Conservation (phyloP, 2,113 vertebrate species). For the Sander lucioperca region DNA sequence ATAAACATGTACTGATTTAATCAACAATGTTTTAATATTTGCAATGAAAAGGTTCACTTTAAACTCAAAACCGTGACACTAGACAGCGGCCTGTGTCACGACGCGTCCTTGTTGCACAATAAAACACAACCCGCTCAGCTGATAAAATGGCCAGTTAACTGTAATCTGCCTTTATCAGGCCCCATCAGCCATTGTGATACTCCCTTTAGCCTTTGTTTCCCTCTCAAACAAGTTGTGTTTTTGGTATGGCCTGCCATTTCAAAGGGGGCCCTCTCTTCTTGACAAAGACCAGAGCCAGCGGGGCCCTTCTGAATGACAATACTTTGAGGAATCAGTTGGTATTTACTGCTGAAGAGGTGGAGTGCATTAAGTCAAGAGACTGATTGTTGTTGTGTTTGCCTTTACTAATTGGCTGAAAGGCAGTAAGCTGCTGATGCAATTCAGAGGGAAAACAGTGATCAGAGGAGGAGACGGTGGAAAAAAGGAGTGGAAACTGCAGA, state of each 20-base stretch:
- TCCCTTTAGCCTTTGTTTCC: constrained; percentile 61
- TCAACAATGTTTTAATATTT: constrained; percentile 6
- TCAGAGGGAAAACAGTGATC: constrained; percentile 70
- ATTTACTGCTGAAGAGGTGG: constrained; percentile 78
- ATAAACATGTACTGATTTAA: not conserved
- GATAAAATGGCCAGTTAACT: constrained; percentile 61
- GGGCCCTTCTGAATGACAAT: constrained; percentile 78
- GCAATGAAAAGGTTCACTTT: constrained; percentile 20
- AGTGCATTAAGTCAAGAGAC: constrained; percentile 75
- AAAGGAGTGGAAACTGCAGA: constrained; percentile 69
- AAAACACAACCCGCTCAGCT: constrained; percentile 52
- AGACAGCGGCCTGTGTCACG: constrained; percentile 6
- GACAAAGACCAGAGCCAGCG: constrained; percentile 76
- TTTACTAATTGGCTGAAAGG: constrained; percentile 81
- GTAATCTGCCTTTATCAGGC: constrained; percentile 70
- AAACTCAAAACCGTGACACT: not conserved
- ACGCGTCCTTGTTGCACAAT: constrained; percentile 48
- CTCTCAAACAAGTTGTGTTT: constrained; percentile 63
- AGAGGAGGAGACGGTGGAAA: constrained; percentile 46
- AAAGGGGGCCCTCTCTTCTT: constrained; percentile 57
- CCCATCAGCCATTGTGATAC: constrained; percentile 62
- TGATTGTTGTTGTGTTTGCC: constrained; percentile 80
- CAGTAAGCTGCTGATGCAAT: constrained; percentile 71
- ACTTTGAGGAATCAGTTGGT: constrained; percentile 71
- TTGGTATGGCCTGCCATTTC: constrained; percentile 65